Percentiles rank a stretch among this genome's conserved stretches.
phyloP scores from a whole-genome alignment of 1,140 invertebrate species.

The Atopsyche davidsoni region DNA sequence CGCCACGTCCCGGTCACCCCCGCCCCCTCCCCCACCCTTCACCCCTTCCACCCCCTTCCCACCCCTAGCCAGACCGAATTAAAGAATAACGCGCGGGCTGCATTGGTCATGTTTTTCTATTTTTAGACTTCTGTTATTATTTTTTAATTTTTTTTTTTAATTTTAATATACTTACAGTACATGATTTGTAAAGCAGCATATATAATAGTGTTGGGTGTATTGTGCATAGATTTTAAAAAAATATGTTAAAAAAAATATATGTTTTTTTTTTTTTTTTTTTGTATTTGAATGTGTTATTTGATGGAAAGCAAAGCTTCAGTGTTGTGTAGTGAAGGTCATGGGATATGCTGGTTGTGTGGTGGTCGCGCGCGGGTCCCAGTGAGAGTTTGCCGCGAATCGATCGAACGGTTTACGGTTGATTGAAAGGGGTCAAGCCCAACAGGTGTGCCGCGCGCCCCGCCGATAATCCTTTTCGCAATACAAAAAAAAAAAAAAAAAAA shows the following conservation, averaged over 20 bases:
- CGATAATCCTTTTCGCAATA: slow-evolving; percentile 27
- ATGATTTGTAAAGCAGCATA: too few relatives aligned
- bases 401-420: slow-evolving; percentile 27
- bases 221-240: too few relatives aligned
- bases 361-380: slow-evolving; percentile 8
- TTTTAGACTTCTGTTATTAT: background rate
- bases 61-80: slow-evolving; percentile 11
- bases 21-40: slow-evolving; percentile 1
- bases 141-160: slow-evolving; percentile 1
- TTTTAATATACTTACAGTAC: too few relatives aligned
- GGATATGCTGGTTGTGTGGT: background rate
- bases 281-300: too few relatives aligned
- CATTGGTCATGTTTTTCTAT: slow-evolving; percentile 14
- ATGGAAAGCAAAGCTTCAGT: too few relatives aligned
- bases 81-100: slow-evolving; percentile 28
- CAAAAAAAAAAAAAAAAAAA: slow-evolving; percentile 22
- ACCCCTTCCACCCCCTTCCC: slow-evolving; percentile 7
- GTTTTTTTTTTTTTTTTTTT: too few relatives aligned
- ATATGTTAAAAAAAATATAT: too few relatives aligned
- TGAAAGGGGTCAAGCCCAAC: slow-evolving; percentile 31
- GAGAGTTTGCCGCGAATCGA: slow-evolving; percentile 22
- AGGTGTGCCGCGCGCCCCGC: slow-evolving; percentile 20
- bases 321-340: too few relatives aligned
- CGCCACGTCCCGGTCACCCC: slow-evolving; percentile 19
- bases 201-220: too few relatives aligned